Conservation (phyloP, 2,888 invertebrate genomes). For the Drosophila mimica region DNA sequence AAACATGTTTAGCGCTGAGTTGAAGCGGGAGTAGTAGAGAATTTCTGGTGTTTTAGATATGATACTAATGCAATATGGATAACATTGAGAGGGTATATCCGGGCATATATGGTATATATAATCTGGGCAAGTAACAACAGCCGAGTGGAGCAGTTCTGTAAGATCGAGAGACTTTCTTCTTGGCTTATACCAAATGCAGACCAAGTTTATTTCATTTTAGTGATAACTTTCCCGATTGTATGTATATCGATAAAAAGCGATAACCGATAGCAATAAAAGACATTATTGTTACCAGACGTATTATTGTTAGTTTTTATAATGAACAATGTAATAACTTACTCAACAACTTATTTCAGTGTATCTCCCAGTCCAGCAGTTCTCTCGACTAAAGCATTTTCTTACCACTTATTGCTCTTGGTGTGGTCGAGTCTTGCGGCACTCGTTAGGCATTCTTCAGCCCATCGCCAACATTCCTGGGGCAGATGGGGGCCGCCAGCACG, state of each 20-base stretch:
- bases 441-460: background rate
- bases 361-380: background rate
- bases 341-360: background rate
- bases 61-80: background rate
- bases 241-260: too few relatives aligned
- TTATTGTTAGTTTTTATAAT: background rate
- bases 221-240: too few relatives aligned
- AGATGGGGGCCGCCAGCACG: conserved; percentile 27
- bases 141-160: background rate
- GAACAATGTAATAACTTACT: background rate
- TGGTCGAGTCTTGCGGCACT: background rate
- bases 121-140: background rate
- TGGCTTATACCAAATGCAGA: too few relatives aligned
- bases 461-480: background rate
- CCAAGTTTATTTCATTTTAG: too few relatives aligned
- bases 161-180: too few relatives aligned
- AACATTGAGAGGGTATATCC: background rate
- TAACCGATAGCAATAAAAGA: too few relatives aligned
- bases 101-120: background rate
- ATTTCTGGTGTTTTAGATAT: background rate
- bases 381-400: too few relatives aligned
- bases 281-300: too few relatives aligned
- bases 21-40: background rate
- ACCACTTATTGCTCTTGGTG: background rate
- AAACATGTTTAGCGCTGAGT: background rate